A percentile compares a stretch with the other conserved stretches of the same genome.
Conservation (phyloP, 2,888 invertebrate genomes). For the Sycophila texana region DNA sequence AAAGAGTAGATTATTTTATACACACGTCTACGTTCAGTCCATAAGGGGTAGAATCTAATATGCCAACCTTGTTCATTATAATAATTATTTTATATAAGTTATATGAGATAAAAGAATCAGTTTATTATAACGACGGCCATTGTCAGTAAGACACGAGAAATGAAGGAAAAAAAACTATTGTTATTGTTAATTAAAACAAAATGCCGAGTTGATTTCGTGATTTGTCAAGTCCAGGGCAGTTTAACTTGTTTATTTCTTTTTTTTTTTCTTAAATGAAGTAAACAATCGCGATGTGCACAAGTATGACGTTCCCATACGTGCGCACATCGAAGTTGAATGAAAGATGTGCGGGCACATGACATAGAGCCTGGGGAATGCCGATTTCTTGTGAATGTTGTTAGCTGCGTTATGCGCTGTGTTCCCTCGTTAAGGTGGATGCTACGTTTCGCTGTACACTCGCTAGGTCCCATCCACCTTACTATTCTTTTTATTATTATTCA, state of each 20-base stretch:
- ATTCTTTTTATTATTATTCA: conserved; percentile 15
- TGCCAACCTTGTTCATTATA: conserved; percentile 47
- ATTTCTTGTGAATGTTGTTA: conserved; percentile 67
- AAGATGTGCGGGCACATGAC: conserved; percentile 61
- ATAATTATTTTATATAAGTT: conserved; percentile 45
- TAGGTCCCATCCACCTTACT: conserved; percentile 53
- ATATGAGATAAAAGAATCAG: conserved; percentile 19
- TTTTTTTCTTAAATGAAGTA: conserved; percentile 12
- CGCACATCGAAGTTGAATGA: conserved; percentile 52
- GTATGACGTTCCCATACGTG: conserved; percentile 55
- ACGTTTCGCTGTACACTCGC: conserved; percentile 51
- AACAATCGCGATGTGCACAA: conserved; percentile 53
- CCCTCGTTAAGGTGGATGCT: conserved; percentile 49
- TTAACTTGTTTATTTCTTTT: conserved; percentile 40
- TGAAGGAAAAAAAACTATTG: conserved; percentile 27
- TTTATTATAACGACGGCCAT: conserved; percentile 52
- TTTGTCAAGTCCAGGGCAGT: conserved; percentile 54
- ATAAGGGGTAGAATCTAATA: conserved; percentile 38
- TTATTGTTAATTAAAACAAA: conserved; percentile 42
- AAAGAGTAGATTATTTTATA: background rate
- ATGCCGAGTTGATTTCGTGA: conserved; percentile 50
- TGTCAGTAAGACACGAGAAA: conserved; percentile 50
- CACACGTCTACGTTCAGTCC: conserved; percentile 26
- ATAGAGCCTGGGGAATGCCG: conserved; percentile 64
- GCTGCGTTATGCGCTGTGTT: conserved; percentile 63